Conservation (phyloP, 2,113 vertebrate species). For the Microcebus tavaratra region DNA sequence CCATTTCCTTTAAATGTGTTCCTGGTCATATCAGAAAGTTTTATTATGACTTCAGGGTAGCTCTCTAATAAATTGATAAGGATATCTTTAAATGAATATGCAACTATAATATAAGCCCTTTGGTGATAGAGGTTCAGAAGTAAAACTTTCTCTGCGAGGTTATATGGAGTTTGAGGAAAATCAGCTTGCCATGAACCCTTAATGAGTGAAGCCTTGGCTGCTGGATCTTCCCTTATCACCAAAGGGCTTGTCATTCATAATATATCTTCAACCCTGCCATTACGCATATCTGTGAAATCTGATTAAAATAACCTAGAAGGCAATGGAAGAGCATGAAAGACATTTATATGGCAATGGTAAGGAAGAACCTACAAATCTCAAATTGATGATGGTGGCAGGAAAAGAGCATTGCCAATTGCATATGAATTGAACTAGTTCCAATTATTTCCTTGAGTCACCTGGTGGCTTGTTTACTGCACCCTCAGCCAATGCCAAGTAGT, state of each 20-base stretch:
- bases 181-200: not conserved
- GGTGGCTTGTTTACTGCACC: not conserved
- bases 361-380: not conserved
- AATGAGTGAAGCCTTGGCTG: not conserved
- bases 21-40: slow-evolving; percentile 49
- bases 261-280: not conserved
- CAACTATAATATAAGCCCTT: not conserved
- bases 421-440: not conserved
- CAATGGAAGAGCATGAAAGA: not conserved
- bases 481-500: not conserved
- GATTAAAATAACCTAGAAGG: not conserved
- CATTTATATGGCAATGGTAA: not conserved
- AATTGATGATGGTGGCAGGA: not conserved
- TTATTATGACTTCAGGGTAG: slow-evolving; percentile 68
- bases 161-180: not conserved
- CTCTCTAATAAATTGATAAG: slow-evolving; percentile 20
- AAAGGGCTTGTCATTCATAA: not conserved
- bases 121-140: not conserved
- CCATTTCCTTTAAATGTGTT: slow-evolving; percentile 17
- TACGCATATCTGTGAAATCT: not conserved
- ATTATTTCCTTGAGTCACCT: not conserved
- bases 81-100: slow-evolving; percentile 1
- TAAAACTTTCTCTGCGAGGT: not conserved
- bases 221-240: not conserved
- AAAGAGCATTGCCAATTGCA: not conserved